Percentiles rank a stretch among this genome's conserved stretches.
These are phyloP conservation scores for Leptinotarsa peninsularis DNA, from an alignment of 2,888 invertebrate species.

Conservation along the genomic window DNA sequence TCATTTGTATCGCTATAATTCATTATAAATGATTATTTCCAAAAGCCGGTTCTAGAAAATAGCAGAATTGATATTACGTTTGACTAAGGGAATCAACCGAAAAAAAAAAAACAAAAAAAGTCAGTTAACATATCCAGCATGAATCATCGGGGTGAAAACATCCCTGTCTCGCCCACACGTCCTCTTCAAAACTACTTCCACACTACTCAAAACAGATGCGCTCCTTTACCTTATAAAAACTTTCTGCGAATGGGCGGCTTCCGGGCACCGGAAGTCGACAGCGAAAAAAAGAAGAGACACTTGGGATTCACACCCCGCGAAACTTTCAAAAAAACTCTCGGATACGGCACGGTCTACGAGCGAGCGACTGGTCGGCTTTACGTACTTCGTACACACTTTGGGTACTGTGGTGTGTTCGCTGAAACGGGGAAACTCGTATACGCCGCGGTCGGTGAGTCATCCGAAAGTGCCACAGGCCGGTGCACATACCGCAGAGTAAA, in stretches of 20 bases:
- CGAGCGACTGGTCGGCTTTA: constrained; percentile 39
- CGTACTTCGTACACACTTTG: constrained; percentile 15
- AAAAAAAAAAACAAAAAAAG: no score
- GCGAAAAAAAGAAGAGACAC: neutral
- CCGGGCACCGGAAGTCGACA: constrained; percentile 10
- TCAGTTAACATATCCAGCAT: no score
- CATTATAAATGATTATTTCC: no score
- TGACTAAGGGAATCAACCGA: no score
- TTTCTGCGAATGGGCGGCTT: neutral
- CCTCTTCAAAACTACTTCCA: no score
- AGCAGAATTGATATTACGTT: no score
- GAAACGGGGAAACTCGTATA: constrained; percentile 42
- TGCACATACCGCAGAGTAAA: constrained; percentile 24
- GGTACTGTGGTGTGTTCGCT: constrained; percentile 22
- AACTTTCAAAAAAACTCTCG: constrained; percentile 17
- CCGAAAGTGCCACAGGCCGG: constrained; percentile 40
- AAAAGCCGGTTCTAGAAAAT: no score
- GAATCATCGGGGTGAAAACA: no score
- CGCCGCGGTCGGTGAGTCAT: constrained; percentile 43
- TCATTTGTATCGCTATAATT: no score
- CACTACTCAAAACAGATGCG: no score
- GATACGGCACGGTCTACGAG: constrained; percentile 38
- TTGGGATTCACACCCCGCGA: constrained; percentile 14
- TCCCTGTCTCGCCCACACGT: no score
- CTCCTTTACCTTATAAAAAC: constrained; percentile 1